These are phyloP conservation scores for Standfussiana lucernea DNA, from an alignment of 2,888 invertebrate species.

Conservation along the genomic window DNA sequence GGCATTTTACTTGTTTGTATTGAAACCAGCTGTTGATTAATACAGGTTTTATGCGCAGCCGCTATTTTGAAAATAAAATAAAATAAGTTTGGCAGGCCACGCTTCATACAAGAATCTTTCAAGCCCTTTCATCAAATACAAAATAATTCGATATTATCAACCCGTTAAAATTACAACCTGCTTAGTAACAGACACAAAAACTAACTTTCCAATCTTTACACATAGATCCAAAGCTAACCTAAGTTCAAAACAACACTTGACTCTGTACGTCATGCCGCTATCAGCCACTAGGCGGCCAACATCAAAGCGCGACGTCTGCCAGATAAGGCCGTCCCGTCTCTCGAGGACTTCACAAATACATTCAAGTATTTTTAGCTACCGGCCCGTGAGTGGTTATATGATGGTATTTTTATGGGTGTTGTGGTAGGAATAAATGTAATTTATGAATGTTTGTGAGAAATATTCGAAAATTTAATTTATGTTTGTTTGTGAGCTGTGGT, in stretches of 20 bases:
- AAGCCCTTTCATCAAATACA: no score
- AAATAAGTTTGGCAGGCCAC: no score
- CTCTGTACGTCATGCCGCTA: slow-evolving; percentile 37
- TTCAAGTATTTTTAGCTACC: slow-evolving; percentile 61
- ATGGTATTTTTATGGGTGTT: slow-evolving; percentile 38
- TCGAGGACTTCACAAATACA: slow-evolving; percentile 60
- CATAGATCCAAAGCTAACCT: slow-evolving; percentile 5
- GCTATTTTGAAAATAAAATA: no score
- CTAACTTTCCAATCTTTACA: neutral
- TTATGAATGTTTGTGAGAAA: slow-evolving; percentile 30
- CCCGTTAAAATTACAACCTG: neutral
- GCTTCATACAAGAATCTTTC: no score
- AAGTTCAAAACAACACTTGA: slow-evolving; percentile 41
- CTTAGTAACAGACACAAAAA: neutral
- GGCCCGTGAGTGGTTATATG: slow-evolving; percentile 28
- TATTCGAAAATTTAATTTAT: no score
- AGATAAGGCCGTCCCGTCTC: slow-evolving; percentile 58
- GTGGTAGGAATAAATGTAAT: slow-evolving; percentile 23
- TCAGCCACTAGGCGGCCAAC: slow-evolving; percentile 53
- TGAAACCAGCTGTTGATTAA: no score
- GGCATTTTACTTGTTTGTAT: no score
- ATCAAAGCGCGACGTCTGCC: slow-evolving; percentile 56
- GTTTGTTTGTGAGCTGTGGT: no score
- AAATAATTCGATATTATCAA: no score
- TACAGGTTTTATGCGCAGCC: no score